Percentiles rank a stretch among this genome's conserved stretches.
phyloP scores from a whole-genome alignment of 2,797 vertebrate genomes.

The Sitta carolinensis region DNA sequence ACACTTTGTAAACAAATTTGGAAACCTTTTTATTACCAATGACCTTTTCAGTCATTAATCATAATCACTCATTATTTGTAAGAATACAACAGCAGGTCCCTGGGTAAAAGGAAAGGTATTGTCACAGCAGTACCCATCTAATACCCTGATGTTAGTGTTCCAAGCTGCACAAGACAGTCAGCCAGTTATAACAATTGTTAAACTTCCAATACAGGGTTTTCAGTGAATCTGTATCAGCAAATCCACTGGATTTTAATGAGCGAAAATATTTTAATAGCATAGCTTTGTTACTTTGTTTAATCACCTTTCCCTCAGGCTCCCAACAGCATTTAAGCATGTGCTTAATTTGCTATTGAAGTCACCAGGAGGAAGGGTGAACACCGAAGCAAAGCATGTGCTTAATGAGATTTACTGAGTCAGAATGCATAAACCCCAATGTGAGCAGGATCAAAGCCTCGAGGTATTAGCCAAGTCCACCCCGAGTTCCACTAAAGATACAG shows the following conservation, averaged over 20 bases:
- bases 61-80: not conserved
- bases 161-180: not conserved
- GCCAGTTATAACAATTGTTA: not conserved
- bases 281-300: constrained; percentile 36
- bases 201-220: not conserved
- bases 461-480: not conserved
- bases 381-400: constrained; percentile 20
- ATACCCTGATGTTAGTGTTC: not conserved
- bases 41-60: not conserved
- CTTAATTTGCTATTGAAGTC: constrained; percentile 38
- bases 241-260: constrained; percentile 15
- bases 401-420: constrained; percentile 56
- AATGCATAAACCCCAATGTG: not conserved
- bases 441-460: constrained; percentile 37
- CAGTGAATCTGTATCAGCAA: not conserved
- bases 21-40: not conserved
- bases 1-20: not conserved
- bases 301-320: constrained; percentile 26
- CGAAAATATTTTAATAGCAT: constrained; percentile 19
- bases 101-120: not conserved
- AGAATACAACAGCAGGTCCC: not conserved
- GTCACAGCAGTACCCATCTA: not conserved
- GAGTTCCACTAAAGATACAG: not conserved
- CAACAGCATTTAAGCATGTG: constrained; percentile 40
- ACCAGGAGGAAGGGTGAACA: not conserved